phyloP scores from a whole-genome alignment of 2,888 invertebrate genomes.

The Nomada flava region DNA sequence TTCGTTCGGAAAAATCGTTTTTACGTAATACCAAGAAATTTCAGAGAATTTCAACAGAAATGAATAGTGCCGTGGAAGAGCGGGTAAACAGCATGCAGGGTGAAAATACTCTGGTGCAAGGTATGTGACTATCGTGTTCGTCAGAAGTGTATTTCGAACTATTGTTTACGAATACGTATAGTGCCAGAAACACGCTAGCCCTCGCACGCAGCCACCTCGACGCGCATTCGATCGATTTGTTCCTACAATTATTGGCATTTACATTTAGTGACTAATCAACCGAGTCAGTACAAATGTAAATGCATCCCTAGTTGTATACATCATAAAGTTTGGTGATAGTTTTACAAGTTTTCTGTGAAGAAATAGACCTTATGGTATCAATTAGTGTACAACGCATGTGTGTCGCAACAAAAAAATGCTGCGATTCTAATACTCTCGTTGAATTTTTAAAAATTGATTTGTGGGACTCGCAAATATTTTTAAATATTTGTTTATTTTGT shows the following conservation, averaged over 20 bases:
- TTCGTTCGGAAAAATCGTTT: slow-evolving; percentile 43
- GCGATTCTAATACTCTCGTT: not conserved
- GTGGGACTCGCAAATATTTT: not conserved
- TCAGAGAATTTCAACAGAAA: slow-evolving; percentile 38
- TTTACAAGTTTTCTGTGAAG: slow-evolving; percentile 27
- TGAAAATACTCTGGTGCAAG: slow-evolving; percentile 54
- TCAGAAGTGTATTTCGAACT: slow-evolving; percentile 22
- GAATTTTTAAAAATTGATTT: not conserved
- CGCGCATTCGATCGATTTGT: slow-evolving; percentile 64
- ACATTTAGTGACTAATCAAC: slow-evolving; percentile 22
- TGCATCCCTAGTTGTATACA: not conserved
- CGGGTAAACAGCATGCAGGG: slow-evolving; percentile 23
- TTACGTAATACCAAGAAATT: slow-evolving; percentile 58
- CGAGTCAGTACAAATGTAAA: slow-evolving; percentile 18
- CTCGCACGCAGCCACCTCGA: slow-evolving; percentile 40
- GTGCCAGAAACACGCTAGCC: slow-evolving; percentile 36
- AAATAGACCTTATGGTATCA: not conserved
- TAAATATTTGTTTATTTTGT: not conserved
- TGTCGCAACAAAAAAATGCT: not conserved
- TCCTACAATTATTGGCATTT: slow-evolving; percentile 46
- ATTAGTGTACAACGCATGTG: slow-evolving; percentile 7
- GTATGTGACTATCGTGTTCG: slow-evolving; percentile 51
- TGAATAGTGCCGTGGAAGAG: slow-evolving; percentile 52
- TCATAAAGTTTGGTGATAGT: not conserved
- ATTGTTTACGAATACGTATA: slow-evolving; percentile 62